phyloP scores from a whole-genome alignment of 2,888 invertebrate genomes.

The Allophyes oxyacanthae region DNA sequence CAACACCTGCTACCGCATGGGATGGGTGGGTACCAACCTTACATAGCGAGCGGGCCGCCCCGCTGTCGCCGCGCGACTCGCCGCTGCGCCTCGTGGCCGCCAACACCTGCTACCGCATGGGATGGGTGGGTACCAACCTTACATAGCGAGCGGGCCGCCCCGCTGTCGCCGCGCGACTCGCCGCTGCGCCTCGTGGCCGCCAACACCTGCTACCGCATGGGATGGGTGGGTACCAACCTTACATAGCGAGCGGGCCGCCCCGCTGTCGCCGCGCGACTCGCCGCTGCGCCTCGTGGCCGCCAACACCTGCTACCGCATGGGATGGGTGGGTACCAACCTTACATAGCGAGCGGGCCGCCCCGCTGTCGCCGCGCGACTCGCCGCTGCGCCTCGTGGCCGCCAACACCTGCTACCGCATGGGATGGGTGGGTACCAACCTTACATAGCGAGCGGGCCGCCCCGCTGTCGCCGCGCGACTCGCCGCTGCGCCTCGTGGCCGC shows the following conservation, averaged over 20 bases:
- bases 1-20: slow-evolving; percentile 1
- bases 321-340: slow-evolving; percentile 86
- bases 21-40: slow-evolving; percentile 36
- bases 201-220: slow-evolving; percentile 92
- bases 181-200: slow-evolving; percentile 94
- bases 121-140: slow-evolving; percentile 86
- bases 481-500: slow-evolving; percentile 91
- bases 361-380: slow-evolving; percentile 88
- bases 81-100: slow-evolving; percentile 55
- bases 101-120: slow-evolving; percentile 57
- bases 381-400: slow-evolving; percentile 94
- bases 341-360: no score
- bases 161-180: slow-evolving; percentile 88
- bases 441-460: no score
- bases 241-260: background rate
- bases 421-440: slow-evolving; percentile 51
- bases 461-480: slow-evolving; percentile 91
- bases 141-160: no score
- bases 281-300: slow-evolving; percentile 55
- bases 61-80: slow-evolving; percentile 44
- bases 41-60: background rate
- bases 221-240: slow-evolving; percentile 49
- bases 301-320: slow-evolving; percentile 57
- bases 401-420: slow-evolving; percentile 92
- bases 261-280: slow-evolving; percentile 44